A percentile compares a stretch with the other conserved stretches of the same genome.
These are phyloP conservation scores for Lepidurus arcticus DNA, from an alignment of 1,140 invertebrate genomes.

Conservation along the genomic window DNA sequence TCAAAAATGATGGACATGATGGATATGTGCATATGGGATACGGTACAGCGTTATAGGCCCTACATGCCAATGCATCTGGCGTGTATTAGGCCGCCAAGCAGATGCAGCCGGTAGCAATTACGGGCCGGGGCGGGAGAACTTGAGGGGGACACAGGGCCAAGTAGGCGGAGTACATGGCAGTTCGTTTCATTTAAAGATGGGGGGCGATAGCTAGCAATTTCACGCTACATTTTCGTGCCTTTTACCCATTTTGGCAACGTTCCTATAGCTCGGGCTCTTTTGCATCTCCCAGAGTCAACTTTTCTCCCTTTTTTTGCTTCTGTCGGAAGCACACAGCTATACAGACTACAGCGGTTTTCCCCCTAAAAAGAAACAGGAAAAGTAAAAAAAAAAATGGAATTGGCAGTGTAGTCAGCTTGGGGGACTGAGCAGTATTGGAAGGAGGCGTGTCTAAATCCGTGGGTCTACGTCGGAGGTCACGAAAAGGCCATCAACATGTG, in stretches of 20 bases:
- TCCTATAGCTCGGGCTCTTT: neutral
- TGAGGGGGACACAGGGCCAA: neutral
- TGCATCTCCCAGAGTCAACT: neutral
- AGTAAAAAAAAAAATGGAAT: neutral
- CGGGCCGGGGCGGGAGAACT: neutral
- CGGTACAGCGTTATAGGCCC: neutral
- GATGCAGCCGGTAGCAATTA: constrained; percentile 13
- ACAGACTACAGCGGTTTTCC: too few relatives aligned
- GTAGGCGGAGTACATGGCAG: neutral
- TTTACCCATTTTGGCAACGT: constrained; percentile 14
- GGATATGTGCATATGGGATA: constrained; percentile 15
- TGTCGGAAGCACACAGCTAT: neutral
- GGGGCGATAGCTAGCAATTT: constrained; percentile 10
- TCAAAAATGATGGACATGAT: constrained; percentile 19
- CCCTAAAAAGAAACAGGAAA: too few relatives aligned
- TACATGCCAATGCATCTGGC: constrained; percentile 16
- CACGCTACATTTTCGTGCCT: constrained; percentile 18
- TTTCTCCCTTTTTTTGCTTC: neutral
- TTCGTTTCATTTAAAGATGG: neutral
- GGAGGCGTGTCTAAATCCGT: neutral
- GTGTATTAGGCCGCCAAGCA: constrained; percentile 13
- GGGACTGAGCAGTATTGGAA: neutral
- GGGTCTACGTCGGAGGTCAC: constrained; percentile 12
- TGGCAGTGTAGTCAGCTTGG: neutral
- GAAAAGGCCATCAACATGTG: constrained; percentile 21